Evolutionary conservation across 2,797 vertebrate species (phyloP).

Genomic region (Sternarchorhynchus goeldii): DNA sequence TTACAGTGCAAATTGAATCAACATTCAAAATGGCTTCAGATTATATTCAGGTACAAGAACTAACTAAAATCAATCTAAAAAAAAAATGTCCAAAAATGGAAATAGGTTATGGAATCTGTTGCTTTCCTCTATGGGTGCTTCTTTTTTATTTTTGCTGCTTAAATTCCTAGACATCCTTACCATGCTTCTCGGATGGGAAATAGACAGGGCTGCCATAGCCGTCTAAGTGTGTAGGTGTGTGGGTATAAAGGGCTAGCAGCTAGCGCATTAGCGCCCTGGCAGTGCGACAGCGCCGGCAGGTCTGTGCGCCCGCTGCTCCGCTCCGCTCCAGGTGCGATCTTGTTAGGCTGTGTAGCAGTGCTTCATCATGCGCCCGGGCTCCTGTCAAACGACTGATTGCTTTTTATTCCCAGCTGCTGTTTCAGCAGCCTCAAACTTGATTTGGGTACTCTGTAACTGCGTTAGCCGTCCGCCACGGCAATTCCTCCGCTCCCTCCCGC

Average conservation of each 20-base stretch:
- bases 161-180: not conserved
- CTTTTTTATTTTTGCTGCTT: not conserved
- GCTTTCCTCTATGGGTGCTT: too few species aligned
- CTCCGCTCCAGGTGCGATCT: conserved; percentile 43
- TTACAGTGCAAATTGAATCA: conserved; percentile 33
- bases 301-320: not conserved
- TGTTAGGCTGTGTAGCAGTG: conserved; percentile 43
- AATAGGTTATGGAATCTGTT: not conserved
- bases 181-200: not conserved
- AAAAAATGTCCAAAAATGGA: not conserved
- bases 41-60: conserved; percentile 3
- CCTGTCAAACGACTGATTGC: conserved; percentile 55
- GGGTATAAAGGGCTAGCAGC: not conserved
- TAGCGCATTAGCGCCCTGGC: not conserved
- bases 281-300: not conserved
- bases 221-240: not conserved
- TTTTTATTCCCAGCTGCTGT: conserved; percentile 53
- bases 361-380: conserved; percentile 47
- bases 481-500: conserved; percentile 19
- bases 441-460: conserved; percentile 54
- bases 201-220: not conserved
- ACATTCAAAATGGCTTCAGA: conserved; percentile 24
- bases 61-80: conserved; percentile 4
- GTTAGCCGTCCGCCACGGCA: conserved; percentile 46
- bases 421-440: conserved; percentile 51